Percentiles rank a stretch among this genome's conserved stretches.
These are phyloP conservation scores for Chromoteleia sp. DNA, from an alignment of 2,888 invertebrate genomes.

Conservation along the genomic window DNA sequence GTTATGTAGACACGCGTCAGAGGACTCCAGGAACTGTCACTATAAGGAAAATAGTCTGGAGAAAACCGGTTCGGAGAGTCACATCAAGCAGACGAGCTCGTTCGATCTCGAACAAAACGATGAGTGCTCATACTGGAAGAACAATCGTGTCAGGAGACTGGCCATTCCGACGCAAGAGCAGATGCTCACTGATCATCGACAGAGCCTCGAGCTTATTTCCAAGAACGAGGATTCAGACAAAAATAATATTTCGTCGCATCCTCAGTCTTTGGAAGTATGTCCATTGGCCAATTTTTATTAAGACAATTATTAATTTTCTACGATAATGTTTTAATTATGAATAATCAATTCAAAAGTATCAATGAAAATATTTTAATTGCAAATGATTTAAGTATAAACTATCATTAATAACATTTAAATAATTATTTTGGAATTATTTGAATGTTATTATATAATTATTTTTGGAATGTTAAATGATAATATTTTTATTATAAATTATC, in stretches of 20 bases:
- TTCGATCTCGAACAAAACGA: slow-evolving; percentile 85
- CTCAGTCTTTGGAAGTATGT: slow-evolving; percentile 81
- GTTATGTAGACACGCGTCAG: slow-evolving; percentile 80
- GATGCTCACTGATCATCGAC: slow-evolving; percentile 80
- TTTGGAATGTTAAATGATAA: no score
- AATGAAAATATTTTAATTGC: no score
- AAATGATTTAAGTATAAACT: no score
- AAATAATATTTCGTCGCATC: slow-evolving; percentile 83
- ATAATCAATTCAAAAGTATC: no score
- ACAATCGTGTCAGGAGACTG: slow-evolving; percentile 80
- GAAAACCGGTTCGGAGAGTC: slow-evolving; percentile 85
- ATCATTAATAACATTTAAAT: no score
- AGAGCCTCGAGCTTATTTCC: slow-evolving; percentile 82
- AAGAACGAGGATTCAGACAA: slow-evolving; percentile 81
- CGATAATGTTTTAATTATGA: no score
- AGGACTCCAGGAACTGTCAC: slow-evolving; percentile 80
- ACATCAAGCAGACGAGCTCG: slow-evolving; percentile 86
- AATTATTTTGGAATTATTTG: no score
- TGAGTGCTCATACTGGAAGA: slow-evolving; percentile 82
- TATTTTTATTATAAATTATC: no score
- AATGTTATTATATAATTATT: no score
- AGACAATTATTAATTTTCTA: no score
- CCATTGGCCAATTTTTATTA: neutral
- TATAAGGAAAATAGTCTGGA: slow-evolving; percentile 82
- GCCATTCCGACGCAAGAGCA: slow-evolving; percentile 81